Conservation (phyloP, 2,113 vertebrate species). For the Tichodroma muraria region DNA sequence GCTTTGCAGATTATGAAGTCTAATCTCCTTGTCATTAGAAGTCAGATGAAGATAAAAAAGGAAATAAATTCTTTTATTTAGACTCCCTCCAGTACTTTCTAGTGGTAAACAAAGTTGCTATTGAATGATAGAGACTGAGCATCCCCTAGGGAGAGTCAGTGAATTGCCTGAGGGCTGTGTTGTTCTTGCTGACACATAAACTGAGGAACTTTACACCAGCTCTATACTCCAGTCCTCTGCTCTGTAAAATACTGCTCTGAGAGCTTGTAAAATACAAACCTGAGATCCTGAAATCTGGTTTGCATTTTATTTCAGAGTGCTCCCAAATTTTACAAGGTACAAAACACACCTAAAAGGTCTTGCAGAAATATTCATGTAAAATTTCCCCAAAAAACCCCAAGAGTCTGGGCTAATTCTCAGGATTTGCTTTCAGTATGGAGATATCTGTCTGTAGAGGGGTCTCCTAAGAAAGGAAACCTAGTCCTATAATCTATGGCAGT, state of each 20-base stretch:
- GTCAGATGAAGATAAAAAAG: not conserved
- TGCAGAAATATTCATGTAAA: not conserved
- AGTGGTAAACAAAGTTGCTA: not conserved
- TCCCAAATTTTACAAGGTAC: not conserved
- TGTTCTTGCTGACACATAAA: not conserved
- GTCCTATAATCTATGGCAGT: not conserved
- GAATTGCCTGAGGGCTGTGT: not conserved
- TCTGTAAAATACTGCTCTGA: constrained; percentile 8
- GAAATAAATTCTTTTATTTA: not conserved
- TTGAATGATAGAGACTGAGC: not conserved
- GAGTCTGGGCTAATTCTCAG: not conserved
- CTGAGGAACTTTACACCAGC: constrained; percentile 1
- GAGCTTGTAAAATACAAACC: not conserved
- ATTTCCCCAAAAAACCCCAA: not conserved
- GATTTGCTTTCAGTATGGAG: not conserved
- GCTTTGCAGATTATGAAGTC: not conserved
- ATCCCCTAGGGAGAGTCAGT: not conserved
- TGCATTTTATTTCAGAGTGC: not conserved
- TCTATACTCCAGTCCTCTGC: constrained; percentile 1
- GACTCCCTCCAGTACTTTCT: constrained; percentile 1
- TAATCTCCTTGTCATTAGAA: not conserved
- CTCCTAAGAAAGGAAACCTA: not conserved
- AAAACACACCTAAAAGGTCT: not conserved
- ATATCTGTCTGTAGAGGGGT: not conserved
- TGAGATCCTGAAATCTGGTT: not conserved